Evolutionary conservation across 2,113 vertebrate species (phyloP), one percentile per base, ranked within the genome.

Genomic region (Calypte anna): DNA sequence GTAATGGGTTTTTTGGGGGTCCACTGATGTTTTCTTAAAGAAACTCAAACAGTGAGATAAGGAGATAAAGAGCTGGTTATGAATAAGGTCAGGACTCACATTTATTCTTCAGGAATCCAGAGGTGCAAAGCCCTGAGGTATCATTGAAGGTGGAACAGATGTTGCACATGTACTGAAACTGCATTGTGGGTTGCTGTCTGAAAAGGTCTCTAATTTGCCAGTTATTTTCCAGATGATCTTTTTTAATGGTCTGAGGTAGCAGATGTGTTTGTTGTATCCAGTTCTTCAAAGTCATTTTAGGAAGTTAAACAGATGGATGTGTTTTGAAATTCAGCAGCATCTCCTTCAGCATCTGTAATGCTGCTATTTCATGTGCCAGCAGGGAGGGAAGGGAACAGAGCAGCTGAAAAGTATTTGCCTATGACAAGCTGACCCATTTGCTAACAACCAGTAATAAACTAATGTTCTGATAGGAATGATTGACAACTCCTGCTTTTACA

Each of bases 261-360:
- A 95, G 86, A 91, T 97, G 91, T 95, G 86, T 92, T 93, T 90
- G 64, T 81, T 83, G 64, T 90, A 77, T 46, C 80, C 88, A 7
- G 6, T 63, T 81, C 85, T 83, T 93, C 63, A 64, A 68, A 92
- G 72, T 86, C 23, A 19, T 92, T 96, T 91, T 81, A 48, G 88
- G 88, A 81, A 91, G 83, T 68, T 68, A 72, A 88, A n/a, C 88
- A 93, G 88, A 94, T 96, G 93, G 90, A 62, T 79, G 70, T 54
- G 20, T 86, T 94, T 87, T 79, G 78, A 91, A 94, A 93, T 89
- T 51, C 78, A 62, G 80, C 78, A 68, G 75, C 79, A 53, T 81
- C 82, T 80, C 92, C 76, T 63, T 54, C 74, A 61, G 69, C 92
- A 77, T 91, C 95, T 85, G 78, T 54, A 87, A 25, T 1, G 0